phyloP scores from a whole-genome alignment of 2,113 vertebrate genomes.

The Tichodroma muraria region DNA sequence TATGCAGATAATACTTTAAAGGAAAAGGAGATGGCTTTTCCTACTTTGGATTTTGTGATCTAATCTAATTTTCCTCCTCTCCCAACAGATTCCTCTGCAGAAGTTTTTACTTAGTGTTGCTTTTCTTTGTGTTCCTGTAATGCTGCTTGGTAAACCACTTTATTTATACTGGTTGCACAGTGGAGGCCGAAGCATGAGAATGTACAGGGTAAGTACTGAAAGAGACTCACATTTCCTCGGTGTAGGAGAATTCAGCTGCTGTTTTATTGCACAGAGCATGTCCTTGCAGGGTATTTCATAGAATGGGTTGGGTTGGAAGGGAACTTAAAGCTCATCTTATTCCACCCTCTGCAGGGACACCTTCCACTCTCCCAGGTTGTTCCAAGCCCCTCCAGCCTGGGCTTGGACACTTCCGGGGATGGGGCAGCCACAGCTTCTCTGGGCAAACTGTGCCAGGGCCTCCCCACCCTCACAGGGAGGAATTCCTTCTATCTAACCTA shows the following conservation, averaged over 20 bases:
- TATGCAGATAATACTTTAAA: not conserved
- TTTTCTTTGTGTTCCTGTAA: slow-evolving; percentile 83
- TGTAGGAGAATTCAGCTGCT: not conserved
- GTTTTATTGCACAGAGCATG: not conserved
- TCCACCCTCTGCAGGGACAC: not conserved
- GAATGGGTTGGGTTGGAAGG: not conserved
- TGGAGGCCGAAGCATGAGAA: slow-evolving; percentile 74
- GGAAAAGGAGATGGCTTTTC: not conserved
- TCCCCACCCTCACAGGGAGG: not conserved
- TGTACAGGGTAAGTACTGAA: slow-evolving; percentile 79
- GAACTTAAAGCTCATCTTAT: not conserved
- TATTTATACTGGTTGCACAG: slow-evolving; percentile 90
- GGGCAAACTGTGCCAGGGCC: not conserved
- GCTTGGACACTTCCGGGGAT: not conserved
- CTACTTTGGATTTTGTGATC: not conserved
- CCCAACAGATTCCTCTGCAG: slow-evolving; percentile 78
- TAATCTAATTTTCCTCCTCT: not conserved
- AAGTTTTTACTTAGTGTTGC: slow-evolving; percentile 80
- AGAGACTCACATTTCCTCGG: not conserved
- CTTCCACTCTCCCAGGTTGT: not conserved
- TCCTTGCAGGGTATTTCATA: not conserved
- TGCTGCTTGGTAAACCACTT: slow-evolving; percentile 89
- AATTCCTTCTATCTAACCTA: not conserved
- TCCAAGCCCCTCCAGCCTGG: not conserved
- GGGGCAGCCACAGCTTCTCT: not conserved